phyloP scores from a whole-genome alignment of 1,140 invertebrate genomes.

The Bombus balteatus region DNA sequence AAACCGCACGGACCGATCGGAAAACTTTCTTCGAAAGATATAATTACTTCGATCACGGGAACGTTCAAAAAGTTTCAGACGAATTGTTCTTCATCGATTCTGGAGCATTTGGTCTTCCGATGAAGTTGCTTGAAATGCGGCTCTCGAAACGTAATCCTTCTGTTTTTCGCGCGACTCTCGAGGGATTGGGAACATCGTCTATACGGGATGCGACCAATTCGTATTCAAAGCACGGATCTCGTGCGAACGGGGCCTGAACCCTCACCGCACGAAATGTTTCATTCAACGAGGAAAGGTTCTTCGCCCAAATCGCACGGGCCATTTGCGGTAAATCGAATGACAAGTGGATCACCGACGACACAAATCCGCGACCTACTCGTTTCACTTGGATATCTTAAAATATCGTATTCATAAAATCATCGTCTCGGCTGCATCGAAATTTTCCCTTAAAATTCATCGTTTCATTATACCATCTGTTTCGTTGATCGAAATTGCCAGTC shows the following conservation, averaged over 20 bases:
- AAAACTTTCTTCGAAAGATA: not conserved
- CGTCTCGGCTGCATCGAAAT: not conserved
- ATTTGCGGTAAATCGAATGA: constrained; percentile 2
- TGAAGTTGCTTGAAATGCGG: constrained; percentile 7
- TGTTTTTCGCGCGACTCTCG: constrained; percentile 41
- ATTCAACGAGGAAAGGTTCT: constrained; percentile 60
- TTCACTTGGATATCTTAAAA: not conserved
- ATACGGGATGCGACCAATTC: constrained; percentile 54
- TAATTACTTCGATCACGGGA: not conserved
- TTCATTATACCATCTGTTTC: too few species aligned
- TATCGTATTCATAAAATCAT: not conserved
- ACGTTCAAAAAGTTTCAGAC: not conserved
- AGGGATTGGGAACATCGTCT: constrained; percentile 42
- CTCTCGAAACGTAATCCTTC: not conserved
- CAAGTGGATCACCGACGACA: not conserved
- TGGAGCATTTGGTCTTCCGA: constrained; percentile 3
- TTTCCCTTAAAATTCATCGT: too few species aligned
- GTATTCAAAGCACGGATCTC: constrained; percentile 59
- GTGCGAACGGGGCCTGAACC: constrained; percentile 50
- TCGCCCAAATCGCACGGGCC: constrained; percentile 22
- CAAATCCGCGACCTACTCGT: not conserved
- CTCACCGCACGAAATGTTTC: constrained; percentile 53
- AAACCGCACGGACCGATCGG: too few species aligned
- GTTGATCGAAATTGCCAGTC: too few species aligned
- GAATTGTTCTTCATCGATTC: not conserved